A percentile compares a stretch with the other conserved stretches of the same genome.
phyloP scores from a whole-genome alignment of 2,113 vertebrate species.

The Sceloporus tristichus region DNA sequence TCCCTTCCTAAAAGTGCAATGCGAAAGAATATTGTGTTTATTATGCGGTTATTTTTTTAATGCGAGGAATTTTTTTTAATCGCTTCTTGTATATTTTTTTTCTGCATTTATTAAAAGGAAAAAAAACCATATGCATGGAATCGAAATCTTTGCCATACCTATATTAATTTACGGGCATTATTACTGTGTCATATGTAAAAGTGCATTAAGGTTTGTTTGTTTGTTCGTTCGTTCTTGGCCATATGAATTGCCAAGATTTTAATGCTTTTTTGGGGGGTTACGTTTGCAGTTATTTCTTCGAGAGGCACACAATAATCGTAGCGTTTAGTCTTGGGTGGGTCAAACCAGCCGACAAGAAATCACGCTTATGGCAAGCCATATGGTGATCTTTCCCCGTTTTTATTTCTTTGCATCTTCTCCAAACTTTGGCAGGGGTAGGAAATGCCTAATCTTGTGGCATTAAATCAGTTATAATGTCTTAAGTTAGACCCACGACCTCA shows the following conservation, averaged over 20 bases:
- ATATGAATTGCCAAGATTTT: slow-evolving; percentile 81
- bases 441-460: too few species aligned
- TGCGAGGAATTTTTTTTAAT: slow-evolving; percentile 60
- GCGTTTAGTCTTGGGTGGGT: slow-evolving; percentile 55
- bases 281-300: slow-evolving; percentile 64
- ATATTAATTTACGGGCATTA: slow-evolving; percentile 94
- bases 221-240: slow-evolving; percentile 59
- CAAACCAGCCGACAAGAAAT: slow-evolving; percentile 46
- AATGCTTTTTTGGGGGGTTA: slow-evolving; percentile 55
- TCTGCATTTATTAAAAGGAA: slow-evolving; percentile 76
- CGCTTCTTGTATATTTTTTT: slow-evolving; percentile 82
- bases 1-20: slow-evolving; percentile 81
- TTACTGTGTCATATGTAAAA: slow-evolving; percentile 87
- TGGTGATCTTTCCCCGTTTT: neutral
- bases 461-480: too few species aligned
- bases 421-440: fast-evolving
- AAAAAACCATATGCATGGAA: slow-evolving; percentile 90
- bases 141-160: slow-evolving; percentile 85
- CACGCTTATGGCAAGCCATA: slow-evolving; percentile 22
- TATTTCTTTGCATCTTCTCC: fast-evolving
- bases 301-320: slow-evolving; percentile 73
- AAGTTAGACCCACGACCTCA: too few species aligned
- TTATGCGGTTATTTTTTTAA: slow-evolving; percentile 77
- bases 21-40: slow-evolving; percentile 86
- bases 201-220: slow-evolving; percentile 70